Base-by-base conservation (phyloP, 92 coral and sea anemone genomes). In the Phenganax marumi region DNA sequence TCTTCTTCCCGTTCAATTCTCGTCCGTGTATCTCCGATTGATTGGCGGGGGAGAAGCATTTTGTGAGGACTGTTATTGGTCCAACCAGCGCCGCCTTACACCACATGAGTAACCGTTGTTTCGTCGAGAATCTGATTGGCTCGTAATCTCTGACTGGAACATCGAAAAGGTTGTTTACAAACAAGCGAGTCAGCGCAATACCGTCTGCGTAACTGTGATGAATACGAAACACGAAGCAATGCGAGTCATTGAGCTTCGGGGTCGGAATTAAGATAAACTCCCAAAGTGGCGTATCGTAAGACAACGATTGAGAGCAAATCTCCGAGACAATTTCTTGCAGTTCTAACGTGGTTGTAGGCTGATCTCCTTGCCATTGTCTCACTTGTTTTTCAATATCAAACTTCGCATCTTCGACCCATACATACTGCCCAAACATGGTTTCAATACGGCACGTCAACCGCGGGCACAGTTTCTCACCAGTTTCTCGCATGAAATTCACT, bases 131-230 rank as follows among this genome's bases (percentile, higher is more conserved):
- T 74, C 91, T 96, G 70, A 76, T 86, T 43, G 97, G 93, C 81
- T 92, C 99, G 24, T 79, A 81, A 11, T 85, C 91, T 24, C 55
- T 80, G 11, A 97, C 97, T 47, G 97, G 92, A 33, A 83, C 84
- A 80, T 96, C 99, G 76, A 88, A 96, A 73, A 96, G 85, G 69
- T 96, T 89, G 73, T 84, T 88, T 18, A 89, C 97, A 89, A 96
- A 92, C 61, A 92, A 85, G 22, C 97, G 91, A 6, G 97, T 89
- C 12, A 92, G 76, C 12, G 97, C 94, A 21, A 96, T 91, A 8
- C 99, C 99, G 84, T 96, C 99, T 51, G 92, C 99, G 74, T 92
- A 77, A 80, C 97, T 89, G 69, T 96, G 99, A 72, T 96, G 99
- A 47, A 96, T 84, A 10, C 99, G 97, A 70, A 96, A 77, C 33